phyloP scores from a whole-genome alignment of 2,113 vertebrate genomes.

The Talpa occidentalis region DNA sequence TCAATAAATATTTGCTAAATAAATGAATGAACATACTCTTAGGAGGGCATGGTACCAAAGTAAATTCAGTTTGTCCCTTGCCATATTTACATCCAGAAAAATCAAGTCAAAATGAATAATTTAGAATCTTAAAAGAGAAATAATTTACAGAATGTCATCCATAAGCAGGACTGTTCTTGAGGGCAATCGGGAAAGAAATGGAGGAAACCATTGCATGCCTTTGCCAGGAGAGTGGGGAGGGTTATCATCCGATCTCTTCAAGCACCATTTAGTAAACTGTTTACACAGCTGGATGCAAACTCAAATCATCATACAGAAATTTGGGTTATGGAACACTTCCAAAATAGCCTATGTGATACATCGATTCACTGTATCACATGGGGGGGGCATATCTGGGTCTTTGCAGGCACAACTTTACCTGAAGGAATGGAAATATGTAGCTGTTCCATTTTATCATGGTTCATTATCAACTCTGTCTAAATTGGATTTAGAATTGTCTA shows the following conservation, averaged over 20 bases:
- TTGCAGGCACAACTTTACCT: neutral
- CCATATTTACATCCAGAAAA: neutral
- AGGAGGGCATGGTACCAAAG: neutral
- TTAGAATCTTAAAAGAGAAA: conserved; percentile 46
- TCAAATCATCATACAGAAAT: neutral
- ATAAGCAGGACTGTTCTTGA: neutral
- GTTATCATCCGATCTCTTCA: neutral
- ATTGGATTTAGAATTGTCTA: neutral
- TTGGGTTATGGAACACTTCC: conserved; percentile 14
- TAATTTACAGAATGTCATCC: neutral
- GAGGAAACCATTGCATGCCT: neutral
- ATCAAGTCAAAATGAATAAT: neutral
- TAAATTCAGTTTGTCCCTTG: neutral
- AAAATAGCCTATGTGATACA: neutral
- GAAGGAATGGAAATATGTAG: neutral
- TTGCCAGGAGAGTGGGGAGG: neutral
- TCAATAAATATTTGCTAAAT: neutral
- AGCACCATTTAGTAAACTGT: conserved; percentile 12
- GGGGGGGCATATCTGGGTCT: neutral
- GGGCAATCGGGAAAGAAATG: neutral
- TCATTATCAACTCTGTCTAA: neutral
- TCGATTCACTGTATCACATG: neutral
- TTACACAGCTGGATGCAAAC: neutral
- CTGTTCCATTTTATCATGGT: neutral
- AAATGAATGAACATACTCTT: neutral